Evolutionary conservation across 2,113 vertebrate species (phyloP).

Genomic region (Leiothrix lutea): DNA sequence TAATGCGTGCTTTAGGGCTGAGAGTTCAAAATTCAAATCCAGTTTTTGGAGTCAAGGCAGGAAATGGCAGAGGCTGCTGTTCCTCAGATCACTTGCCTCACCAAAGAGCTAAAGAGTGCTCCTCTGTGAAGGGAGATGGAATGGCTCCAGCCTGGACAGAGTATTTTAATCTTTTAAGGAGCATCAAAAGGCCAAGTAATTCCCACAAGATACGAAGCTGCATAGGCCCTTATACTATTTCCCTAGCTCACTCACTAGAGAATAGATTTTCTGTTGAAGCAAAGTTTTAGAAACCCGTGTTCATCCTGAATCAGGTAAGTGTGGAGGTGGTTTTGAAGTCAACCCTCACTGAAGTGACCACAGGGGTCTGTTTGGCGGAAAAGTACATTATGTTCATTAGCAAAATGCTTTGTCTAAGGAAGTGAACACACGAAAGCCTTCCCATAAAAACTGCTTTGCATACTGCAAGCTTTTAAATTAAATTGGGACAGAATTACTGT

Average conservation of each 20-base stretch:
- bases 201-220: neutral
- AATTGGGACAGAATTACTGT: neutral
- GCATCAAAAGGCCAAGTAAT: neutral
- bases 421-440: constrained; percentile 10
- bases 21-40: neutral
- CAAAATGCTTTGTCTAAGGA: constrained; percentile 36
- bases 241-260: neutral
- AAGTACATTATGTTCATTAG: constrained; percentile 27
- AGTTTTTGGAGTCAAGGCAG: neutral
- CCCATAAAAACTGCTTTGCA: constrained; percentile 39
- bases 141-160: neutral
- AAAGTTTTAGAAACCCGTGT: neutral
- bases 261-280: neutral
- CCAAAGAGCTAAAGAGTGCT: neutral
- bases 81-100: neutral
- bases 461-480: constrained; percentile 35
- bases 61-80: neutral
- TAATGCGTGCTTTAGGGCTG: neutral
- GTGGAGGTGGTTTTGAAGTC: neutral
- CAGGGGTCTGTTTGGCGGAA: neutral
- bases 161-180: neutral
- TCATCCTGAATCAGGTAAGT: neutral
- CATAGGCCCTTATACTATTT: neutral
- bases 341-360: neutral
- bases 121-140: neutral